Evolutionary conservation across 2,797 vertebrate genomes (phyloP), one percentile per base, ranked within the genome.

Genomic region (Schizopygopsis malacanthus): DNA sequence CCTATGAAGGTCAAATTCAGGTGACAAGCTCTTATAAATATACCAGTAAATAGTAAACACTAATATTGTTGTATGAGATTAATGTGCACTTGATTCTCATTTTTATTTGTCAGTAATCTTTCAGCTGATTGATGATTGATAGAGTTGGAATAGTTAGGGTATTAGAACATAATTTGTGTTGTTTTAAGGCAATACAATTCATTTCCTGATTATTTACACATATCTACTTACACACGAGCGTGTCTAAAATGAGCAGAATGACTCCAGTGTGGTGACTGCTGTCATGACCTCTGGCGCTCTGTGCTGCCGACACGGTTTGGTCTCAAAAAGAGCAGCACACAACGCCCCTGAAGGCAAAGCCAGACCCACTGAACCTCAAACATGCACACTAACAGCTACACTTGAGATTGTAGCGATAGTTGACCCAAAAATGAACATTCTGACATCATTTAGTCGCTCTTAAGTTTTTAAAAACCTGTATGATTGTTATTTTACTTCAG

Each of bases 361-460:
- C 65, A 79, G 43, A 85, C 67, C 65, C 67, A 71, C 83, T 79
- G 65, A 79, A 79, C 61, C 83, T 84, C 83, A 84, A 84, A 84
- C 61, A 69, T 41, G 67, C 73, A 78, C 47, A 28, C 82, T 67
- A 39, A 84, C 10, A 28, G 25, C 37, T 2, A 39, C 73, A 39
- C n/a, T 63, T 65, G 45, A n/a, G n/a, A 63, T 7, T 76, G 22
- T 77, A 54, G 33, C 3, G 18, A 63, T 43, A 65, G 59, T 25
- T 79, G 13, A 79, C 41, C 78, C 41, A 67, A 79, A 65, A 79
- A 65, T 65, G 1, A 79, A 63, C 41, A 73, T 59, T 45, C 10
- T 59, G 41, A 25, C 39, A 43, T 83, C 0, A 65, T 69, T 50
- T 67, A 63, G 61, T 56, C 22, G 2, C 22, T 41, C 54, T 47